A percentile compares a stretch with the other conserved stretches of the same genome.
Evolutionary conservation across 2,888 invertebrate species (phyloP).

Genomic region (Drosophila infuscata): DNA sequence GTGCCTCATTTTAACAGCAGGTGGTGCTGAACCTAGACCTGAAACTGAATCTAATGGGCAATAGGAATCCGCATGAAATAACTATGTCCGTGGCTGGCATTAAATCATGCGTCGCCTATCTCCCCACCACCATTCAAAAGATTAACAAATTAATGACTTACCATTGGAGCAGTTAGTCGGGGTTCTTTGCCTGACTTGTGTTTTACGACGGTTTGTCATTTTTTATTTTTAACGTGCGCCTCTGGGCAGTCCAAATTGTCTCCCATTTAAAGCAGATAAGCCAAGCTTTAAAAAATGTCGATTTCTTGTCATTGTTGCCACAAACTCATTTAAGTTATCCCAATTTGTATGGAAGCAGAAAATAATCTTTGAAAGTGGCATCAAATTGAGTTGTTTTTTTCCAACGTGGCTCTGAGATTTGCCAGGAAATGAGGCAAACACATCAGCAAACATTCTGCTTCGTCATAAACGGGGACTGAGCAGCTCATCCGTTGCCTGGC

Average conservation of each 20-base stretch:
- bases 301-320: background rate
- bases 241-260: slow-evolving; percentile 6
- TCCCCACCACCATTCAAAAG: slow-evolving; percentile 20
- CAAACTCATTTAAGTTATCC: slow-evolving; percentile 6
- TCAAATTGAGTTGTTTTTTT: slow-evolving; percentile 33
- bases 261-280: slow-evolving; percentile 17
- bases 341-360: slow-evolving; percentile 3
- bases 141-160: slow-evolving; percentile 48
- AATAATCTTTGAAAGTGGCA: slow-evolving; percentile 9
- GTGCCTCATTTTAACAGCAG: slow-evolving; percentile 22
- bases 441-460: slow-evolving; percentile 13
- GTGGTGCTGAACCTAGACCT: slow-evolving; percentile 30
- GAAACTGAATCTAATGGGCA: slow-evolving; percentile 37
- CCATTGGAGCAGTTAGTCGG: background rate
- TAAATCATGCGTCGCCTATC: background rate
- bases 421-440: slow-evolving; percentile 22
- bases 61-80: slow-evolving; percentile 16
- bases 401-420: background rate
- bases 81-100: slow-evolving; percentile 5
- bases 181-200: slow-evolving; percentile 32
- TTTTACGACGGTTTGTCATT: slow-evolving; percentile 35
- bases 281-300: background rate
- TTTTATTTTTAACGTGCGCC: slow-evolving; percentile 43
- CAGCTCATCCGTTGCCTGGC: slow-evolving; percentile 14
- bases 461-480: slow-evolving; percentile 25